Base-by-base conservation (phyloP, 2,113 vertebrate species). In the Mobula birostris region DNA sequence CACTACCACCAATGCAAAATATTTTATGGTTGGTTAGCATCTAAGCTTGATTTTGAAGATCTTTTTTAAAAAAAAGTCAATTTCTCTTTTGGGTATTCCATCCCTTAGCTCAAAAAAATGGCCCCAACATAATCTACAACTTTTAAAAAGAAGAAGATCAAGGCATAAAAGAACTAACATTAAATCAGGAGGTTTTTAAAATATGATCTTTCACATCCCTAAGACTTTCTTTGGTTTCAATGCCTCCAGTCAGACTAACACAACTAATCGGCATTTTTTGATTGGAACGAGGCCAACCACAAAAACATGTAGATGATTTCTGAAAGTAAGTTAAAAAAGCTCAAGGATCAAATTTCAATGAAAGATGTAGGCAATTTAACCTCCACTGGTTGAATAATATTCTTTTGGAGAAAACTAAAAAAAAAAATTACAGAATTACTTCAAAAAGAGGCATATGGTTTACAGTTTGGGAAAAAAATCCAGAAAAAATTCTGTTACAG, bases 351-450 rank as follows among this genome's bases (percentile, higher is more conserved):
- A 66, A 66, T 90, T 90, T 90, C 61, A 90, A 63, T 90, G n/a
- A 90, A 90, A 32, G 29, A 66, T 68, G 85, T 15, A 90, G 61
- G 0, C 63, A 90, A 90, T 66, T 90, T 15, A 14, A n/a, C 61
- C n/a, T 66, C n/a, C 61, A 68, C 61, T 88, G 29, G 85, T 90
- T 90, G 61, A 66, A 66, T 90, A 29, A 90, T 90, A 90, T 66
- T 90, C n/a, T 61, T 66, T 32, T 66, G 61, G 80, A 27, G 19
- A 82, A 40, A 82, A 80, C 29, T 78, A 36, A 4, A 36, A 83
- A 4, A 36, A 83, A 83, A 83, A 7, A 29, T 48, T 36, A 32
- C n/a, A 48, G 4, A 82, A 56, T 19, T 17, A 88, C 66, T 29
- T 61, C 29, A 90, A 90, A 90, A 90, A 32, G 15, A 27, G 4